phyloP scores from a whole-genome alignment of 53 echinoderm and acorn worm genomes.

The Astropecten irregularis region DNA sequence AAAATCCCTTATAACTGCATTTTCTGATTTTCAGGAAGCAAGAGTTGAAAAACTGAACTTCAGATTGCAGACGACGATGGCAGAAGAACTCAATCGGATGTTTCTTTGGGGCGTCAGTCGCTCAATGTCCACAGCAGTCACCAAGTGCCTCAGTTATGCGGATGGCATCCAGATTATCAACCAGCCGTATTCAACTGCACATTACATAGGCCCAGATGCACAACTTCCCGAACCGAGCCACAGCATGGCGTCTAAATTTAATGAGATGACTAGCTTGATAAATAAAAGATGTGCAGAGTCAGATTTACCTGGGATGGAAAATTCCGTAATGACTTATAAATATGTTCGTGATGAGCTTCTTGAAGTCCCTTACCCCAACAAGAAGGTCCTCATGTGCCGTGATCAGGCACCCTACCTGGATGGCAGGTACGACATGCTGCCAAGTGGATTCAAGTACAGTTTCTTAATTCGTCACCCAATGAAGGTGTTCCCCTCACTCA shows the following conservation, averaged over 20 bases:
- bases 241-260: no score
- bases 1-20: no score
- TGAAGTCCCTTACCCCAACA: not conserved
- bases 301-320: not conserved
- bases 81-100: not conserved
- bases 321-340: not conserved
- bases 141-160: conserved; percentile 16
- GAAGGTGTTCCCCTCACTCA: conserved; percentile 29
- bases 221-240: no score
- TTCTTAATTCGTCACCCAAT: conserved; percentile 57
- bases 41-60: no score
- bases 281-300: not conserved
- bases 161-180: not conserved
- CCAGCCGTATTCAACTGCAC: not conserved
- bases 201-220: not conserved
- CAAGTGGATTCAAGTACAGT: conserved; percentile 11
- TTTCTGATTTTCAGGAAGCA: no score
- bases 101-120: conserved; percentile 18
- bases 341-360: not conserved
- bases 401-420: not conserved
- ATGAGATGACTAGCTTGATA: not conserved
- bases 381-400: not conserved
- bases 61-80: no score
- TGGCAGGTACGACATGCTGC: conserved; percentile 6
- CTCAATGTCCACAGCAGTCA: not conserved